These are phyloP conservation scores for Diadromus collaris DNA, from an alignment of 2,888 invertebrate species.

Conservation along the genomic window DNA sequence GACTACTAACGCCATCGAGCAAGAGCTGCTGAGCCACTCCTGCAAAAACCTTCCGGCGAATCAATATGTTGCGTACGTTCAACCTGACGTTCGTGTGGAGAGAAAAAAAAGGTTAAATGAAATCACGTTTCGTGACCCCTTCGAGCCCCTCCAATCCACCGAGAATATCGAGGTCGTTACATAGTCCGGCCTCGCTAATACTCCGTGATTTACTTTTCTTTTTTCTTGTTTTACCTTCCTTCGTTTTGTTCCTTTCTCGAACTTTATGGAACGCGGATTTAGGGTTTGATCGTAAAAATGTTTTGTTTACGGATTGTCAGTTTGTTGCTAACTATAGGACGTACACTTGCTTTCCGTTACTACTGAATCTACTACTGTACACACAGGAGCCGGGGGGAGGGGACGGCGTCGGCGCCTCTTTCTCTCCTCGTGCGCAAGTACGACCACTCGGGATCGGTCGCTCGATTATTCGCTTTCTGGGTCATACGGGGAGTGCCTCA, in stretches of 20 bases:
- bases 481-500: conserved; percentile 63
- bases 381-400: conserved; percentile 43
- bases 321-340: conserved; percentile 32
- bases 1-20: conserved; percentile 15
- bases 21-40: conserved; percentile 54
- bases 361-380: conserved; percentile 33
- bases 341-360: conserved; percentile 4
- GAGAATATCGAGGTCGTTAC: conserved; percentile 4
- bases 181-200: neutral
- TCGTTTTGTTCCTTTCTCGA: neutral
- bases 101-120: conserved; percentile 21
- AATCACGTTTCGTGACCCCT: conserved; percentile 22
- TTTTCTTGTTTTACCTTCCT: neutral
- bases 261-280: neutral
- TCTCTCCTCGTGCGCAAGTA: conserved; percentile 56
- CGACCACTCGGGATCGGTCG: conserved; percentile 57
- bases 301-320: conserved; percentile 3
- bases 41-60: conserved; percentile 54
- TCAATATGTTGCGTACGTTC: conserved; percentile 59
- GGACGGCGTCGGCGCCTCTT: conserved; percentile 49
- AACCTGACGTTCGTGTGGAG: conserved; percentile 44
- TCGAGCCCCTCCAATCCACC: neutral
- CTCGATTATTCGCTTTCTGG: conserved; percentile 63
- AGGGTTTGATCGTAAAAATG: neutral
- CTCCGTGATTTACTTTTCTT: neutral